A percentile compares a stretch with the other conserved stretches of the same genome.
These are phyloP conservation scores for Fragum fragum DNA, from an alignment of 2,888 invertebrate species.

Conservation along the genomic window DNA sequence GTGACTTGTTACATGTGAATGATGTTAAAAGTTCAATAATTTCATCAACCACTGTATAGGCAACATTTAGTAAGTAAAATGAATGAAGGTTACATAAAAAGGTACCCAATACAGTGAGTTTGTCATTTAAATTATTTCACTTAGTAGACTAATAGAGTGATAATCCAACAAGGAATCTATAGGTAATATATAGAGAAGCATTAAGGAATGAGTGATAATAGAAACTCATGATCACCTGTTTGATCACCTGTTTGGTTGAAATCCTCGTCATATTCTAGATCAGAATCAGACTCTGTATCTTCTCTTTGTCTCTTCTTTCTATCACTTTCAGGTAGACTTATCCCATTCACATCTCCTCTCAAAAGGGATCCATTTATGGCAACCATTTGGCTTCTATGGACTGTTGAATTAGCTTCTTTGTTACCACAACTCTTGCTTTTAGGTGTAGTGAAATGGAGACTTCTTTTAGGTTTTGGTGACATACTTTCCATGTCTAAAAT, in stretches of 20 bases:
- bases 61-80: no score
- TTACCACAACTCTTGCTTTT: constrained; percentile 53
- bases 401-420: constrained; percentile 27
- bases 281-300: constrained; percentile 48
- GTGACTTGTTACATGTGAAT: no score
- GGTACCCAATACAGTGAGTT: no score
- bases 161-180: neutral
- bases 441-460: constrained; percentile 75
- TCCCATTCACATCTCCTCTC: constrained; percentile 18
- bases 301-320: constrained; percentile 60
- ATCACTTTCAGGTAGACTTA: constrained; percentile 20
- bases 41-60: no score
- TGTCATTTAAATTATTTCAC: neutral
- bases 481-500: constrained; percentile 39
- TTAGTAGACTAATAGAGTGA: neutral
- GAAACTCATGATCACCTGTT: no score
- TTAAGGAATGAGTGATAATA: neutral
- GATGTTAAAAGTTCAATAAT: no score
- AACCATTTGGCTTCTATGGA: constrained; percentile 57
- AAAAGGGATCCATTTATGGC: constrained; percentile 43
- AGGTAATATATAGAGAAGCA: neutral
- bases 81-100: no score
- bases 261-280: constrained; percentile 65
- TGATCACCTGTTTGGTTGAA: constrained; percentile 43
- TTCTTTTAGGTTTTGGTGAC: constrained; percentile 73